phyloP scores from a whole-genome alignment of 1,140 invertebrate species.

The Drosophila pectinifera region DNA sequence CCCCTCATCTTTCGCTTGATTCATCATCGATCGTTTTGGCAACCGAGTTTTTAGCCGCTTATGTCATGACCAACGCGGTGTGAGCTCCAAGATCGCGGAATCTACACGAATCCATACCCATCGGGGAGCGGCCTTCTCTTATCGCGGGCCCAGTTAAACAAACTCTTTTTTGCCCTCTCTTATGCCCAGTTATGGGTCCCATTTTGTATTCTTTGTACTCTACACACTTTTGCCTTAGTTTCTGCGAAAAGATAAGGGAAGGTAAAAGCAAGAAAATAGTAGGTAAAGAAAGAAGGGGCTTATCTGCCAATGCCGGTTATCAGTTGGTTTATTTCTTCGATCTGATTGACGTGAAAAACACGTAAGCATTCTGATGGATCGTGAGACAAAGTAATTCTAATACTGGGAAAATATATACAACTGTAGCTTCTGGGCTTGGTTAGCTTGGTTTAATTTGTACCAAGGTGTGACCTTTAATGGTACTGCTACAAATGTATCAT shows the following conservation, averaged over 20 bases:
- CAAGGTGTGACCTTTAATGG: too few species aligned
- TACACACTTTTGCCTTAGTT: conserved; percentile 32
- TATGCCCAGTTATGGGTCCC: conserved; percentile 3
- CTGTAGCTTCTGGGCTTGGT: background rate
- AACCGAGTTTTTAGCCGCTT: conserved; percentile 58
- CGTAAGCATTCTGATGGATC: conserved; percentile 28
- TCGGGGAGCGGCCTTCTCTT: conserved; percentile 30
- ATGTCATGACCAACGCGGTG: conserved; percentile 52
- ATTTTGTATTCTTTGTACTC: conserved; percentile 17
- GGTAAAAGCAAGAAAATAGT: conserved; percentile 4
- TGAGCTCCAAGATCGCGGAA: conserved; percentile 15
- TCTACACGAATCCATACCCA: conserved; percentile 14
- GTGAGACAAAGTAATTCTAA: background rate
- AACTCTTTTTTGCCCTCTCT: conserved; percentile 13
- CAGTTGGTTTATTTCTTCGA: conserved; percentile 69
- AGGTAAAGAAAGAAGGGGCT: conserved; percentile 18
- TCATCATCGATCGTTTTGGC: conserved; percentile 59
- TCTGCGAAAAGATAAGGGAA: conserved; percentile 54
- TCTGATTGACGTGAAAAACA: conserved; percentile 64
- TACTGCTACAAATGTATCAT: too few species aligned
- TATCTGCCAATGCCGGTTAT: conserved; percentile 69
- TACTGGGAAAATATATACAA: background rate
- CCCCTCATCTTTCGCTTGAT: conserved; percentile 36
- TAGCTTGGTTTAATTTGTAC: too few species aligned
- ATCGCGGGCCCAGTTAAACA: conserved; percentile 31